Conservation (phyloP, 2,888 invertebrate species). For the Belgica antarctica region DNA sequence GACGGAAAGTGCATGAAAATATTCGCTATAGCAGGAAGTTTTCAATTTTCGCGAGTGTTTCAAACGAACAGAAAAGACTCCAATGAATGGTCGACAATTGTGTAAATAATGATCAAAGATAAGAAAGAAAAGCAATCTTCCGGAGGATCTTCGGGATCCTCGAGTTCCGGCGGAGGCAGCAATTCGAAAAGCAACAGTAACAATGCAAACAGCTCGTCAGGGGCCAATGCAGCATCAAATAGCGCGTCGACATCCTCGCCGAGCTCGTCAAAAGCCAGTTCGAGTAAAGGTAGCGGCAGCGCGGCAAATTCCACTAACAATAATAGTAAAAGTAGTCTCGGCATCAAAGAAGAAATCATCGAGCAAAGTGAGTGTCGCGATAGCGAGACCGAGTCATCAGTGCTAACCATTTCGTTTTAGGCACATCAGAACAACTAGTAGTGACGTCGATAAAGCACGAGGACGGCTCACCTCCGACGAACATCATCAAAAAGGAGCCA, state of each 20-base stretch:
- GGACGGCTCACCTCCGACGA: conserved; percentile 42
- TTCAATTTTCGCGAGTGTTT: conserved; percentile 10
- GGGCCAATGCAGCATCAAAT: conserved; percentile 4
- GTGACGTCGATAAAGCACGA: conserved; percentile 43
- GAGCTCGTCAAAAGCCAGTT: conserved; percentile 34
- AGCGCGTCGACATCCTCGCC: conserved; percentile 31
- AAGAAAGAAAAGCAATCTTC: conserved; percentile 43
- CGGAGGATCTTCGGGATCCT: conserved; percentile 10
- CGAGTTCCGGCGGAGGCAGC: background rate
- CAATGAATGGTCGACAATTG: conserved; percentile 38
- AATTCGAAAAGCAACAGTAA: conserved; percentile 38
- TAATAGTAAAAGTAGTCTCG: conserved; percentile 10
- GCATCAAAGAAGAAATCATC: conserved; percentile 42
- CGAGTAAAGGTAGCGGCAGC: background rate
- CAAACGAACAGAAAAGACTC: no score
- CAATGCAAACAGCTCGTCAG: conserved; percentile 12
- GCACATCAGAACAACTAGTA: conserved; percentile 37
- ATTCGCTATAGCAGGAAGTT: conserved; percentile 5
- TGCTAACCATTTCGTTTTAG: conserved; percentile 2
- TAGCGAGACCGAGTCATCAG: background rate
- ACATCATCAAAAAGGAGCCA: conserved; percentile 41
- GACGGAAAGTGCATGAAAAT: no score
- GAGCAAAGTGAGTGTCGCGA: conserved; percentile 36
- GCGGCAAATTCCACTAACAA: conserved; percentile 28
- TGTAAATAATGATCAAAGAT: conserved; percentile 44